A percentile compares a stretch with the other conserved stretches of the same genome.
phyloP scores from a whole-genome alignment of 2,797 vertebrate genomes.

The Botia almorhae region DNA sequence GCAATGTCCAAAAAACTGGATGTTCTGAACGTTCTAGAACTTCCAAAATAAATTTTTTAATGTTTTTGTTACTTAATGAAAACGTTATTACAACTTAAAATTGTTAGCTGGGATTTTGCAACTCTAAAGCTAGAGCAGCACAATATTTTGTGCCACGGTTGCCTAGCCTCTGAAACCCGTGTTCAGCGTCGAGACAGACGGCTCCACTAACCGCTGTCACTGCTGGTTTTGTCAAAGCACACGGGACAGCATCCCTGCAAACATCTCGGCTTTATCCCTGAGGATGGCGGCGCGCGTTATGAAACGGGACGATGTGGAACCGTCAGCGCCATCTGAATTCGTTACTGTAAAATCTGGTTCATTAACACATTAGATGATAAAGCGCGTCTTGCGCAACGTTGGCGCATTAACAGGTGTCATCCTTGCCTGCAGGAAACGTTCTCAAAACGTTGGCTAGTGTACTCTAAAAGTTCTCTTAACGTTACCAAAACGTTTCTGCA shows the following conservation, averaged over 20 bases:
- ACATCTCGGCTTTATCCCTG: slow-evolving; percentile 21
- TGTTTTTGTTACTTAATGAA: no score
- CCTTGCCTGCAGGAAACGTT: neutral
- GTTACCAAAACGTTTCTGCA: no score
- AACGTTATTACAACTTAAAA: no score
- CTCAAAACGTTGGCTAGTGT: no score
- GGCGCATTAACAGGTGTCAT: slow-evolving; percentile 23
- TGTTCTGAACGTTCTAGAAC: no score
- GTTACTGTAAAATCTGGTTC: slow-evolving; percentile 37
- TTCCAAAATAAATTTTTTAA: no score
- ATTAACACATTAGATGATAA: slow-evolving; percentile 26
- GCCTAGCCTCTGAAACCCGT: slow-evolving; percentile 20
- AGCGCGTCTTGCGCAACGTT: neutral
- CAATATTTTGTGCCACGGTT: slow-evolving; percentile 46
- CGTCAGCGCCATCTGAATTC: slow-evolving; percentile 21
- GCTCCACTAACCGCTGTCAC: slow-evolving; percentile 53
- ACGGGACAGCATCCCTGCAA: slow-evolving; percentile 25
- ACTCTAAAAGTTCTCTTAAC: no score
- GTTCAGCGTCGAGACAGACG: slow-evolving; percentile 39
- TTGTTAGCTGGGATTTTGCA: neutral
- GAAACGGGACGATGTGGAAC: slow-evolving; percentile 35
- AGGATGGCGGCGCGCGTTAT: slow-evolving; percentile 29
- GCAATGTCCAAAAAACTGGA: no score
- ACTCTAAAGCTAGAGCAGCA: neutral
- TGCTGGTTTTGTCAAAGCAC: slow-evolving; percentile 43